These are phyloP conservation scores for Harpalus rubripes DNA, from an alignment of 2,888 invertebrate species.

Conservation along the genomic window DNA sequence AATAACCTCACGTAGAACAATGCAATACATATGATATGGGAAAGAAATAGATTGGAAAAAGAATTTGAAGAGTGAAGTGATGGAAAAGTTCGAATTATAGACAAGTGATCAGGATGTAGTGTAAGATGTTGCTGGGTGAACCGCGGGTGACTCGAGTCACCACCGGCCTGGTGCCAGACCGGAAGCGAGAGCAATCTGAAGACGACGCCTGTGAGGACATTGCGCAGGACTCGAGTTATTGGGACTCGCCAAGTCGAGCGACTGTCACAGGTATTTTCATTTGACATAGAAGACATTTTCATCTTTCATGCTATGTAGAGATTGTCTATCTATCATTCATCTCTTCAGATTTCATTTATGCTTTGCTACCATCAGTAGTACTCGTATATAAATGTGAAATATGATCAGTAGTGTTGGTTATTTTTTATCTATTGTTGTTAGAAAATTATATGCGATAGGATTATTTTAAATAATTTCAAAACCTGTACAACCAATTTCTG, in stretches of 20 bases:
- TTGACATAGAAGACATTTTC: background rate
- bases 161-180: conserved; percentile 77
- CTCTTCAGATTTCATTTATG: background rate
- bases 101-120: conserved; percentile 44
- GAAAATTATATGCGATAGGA: no score
- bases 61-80: conserved; percentile 6
- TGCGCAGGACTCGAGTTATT: conserved; percentile 70
- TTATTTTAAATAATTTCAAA: no score
- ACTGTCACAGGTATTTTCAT: conserved; percentile 58
- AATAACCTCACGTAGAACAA: conserved; percentile 23
- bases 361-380: no score
- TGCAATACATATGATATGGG: conserved; percentile 14
- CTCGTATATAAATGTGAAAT: no score
- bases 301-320: background rate
- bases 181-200: conserved; percentile 29
- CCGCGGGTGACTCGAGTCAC: conserved; percentile 80
- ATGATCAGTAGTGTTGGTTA: no score
- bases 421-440: no score
- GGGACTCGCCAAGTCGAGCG: conserved; percentile 68
- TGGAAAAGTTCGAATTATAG: background rate
- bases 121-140: conserved; percentile 76
- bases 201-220: conserved; percentile 66
- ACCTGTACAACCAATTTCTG: no score
- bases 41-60: conserved; percentile 20
- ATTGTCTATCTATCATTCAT: conserved; percentile 1